Evolutionary conservation across 2,113 vertebrate species (phyloP), one percentile per base, ranked within the genome.

Genomic region (Thalassoma bifasciatum): DNA sequence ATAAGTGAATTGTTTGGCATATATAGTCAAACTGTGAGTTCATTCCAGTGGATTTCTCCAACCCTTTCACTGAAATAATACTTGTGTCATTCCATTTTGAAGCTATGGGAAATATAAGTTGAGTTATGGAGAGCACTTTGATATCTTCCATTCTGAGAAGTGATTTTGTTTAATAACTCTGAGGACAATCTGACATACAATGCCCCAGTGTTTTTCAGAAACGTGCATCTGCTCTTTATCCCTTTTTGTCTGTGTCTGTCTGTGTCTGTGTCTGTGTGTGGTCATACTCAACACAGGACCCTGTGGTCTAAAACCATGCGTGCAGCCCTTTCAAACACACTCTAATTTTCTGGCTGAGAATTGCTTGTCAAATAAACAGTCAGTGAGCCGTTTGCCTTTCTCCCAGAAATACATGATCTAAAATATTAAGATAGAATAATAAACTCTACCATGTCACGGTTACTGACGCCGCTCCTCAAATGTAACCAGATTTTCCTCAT

Each of bases 291-390:
- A 71, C 72, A 49, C 16, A 46, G 62, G 58, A 67, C 74, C 53
- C 54, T 85, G 72, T 69, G 79, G 81, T 82, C 69, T 66, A 30
- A 42, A 30, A n/a, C 42, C 66, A 30, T 84, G 72, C 67, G 66
- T 70, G 80, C 82, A 78, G 75, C 58, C 51, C 71, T 26, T 86
- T 89, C 72, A 88, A 87, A 87, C 81, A 79, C 47, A 53, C 67
- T 84, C 36, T 82, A 86, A 89, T 91, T 90, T 80, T 36, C 88
- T 83, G 81, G 71, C 85, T 83, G 77, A 85, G 75, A 84, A 85
- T 81, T 82, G 81, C 87, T 85, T 85, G 79, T 86, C 83, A 91
- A 92, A 91, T 91, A 91, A 92, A 91, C 86, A 92, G 78, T 67
- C 59, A 57, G 30, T 53, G 37, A 66, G 84, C 50, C 66, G 1